Evolutionary conservation across 2,888 invertebrate species (phyloP), one percentile per base, ranked within the genome.

Genomic region (Tenodera sinensis): DNA sequence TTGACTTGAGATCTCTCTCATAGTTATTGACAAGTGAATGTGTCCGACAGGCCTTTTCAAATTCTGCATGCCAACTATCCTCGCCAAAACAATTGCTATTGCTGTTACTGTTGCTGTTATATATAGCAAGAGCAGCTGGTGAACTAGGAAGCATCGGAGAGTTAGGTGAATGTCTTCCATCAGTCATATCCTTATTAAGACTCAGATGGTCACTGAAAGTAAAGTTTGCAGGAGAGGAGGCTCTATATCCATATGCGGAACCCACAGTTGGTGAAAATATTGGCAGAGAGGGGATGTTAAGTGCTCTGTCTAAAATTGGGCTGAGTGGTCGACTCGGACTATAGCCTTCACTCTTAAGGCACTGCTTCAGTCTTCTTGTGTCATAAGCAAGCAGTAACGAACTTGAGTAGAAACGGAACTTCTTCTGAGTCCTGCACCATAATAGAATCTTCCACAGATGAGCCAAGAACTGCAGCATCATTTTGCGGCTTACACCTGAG

Each of bases 371-470:
- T 83, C 94, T 92, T 90, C 95, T 93, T 0, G 97, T 97, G 93
- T 99, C 99, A 93, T 99, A 99, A 7, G 97, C 96, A 90, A 99
- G 95, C 91, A 99, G 94, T 90, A 99, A 93, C 0, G 99, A 99
- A 90, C 98, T 97, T 86, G 97, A 95, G 93, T 96, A 98, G 91
- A 99, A 95, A 28, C 95, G 94, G 89, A 96, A 93, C 47, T 94
- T 92, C 88, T 93, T 93, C 93, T 97, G 97, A 14, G 93, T 94
- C 34, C 95, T 94, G 91, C 97, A 96, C 96, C 98, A 97, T 84
- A 95, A 93, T 92, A 96, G 95, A 82, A 98, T 95, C 91, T 94
- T 94, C 94, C 96, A 96, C 91, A 98, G 93, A 91, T 95, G 94
- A 0, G 95, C 94, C 47, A 98, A 93, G 86, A 98, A 94, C 92